Conservation (phyloP, 92 coral and sea anemone genomes). For the Montipora capitata region DNA sequence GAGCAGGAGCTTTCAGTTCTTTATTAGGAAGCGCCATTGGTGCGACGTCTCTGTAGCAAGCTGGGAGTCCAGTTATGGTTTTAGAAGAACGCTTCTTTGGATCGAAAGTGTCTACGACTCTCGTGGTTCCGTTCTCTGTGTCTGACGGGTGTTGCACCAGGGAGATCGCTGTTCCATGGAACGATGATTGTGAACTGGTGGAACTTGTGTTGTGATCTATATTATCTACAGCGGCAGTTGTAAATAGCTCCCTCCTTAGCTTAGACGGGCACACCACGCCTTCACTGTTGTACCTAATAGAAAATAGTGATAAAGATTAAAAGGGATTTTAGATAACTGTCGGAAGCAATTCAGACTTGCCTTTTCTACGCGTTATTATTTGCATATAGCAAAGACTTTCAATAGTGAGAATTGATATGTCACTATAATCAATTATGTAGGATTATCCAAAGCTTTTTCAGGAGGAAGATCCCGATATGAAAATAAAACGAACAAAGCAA, state of each 20-base stretch:
- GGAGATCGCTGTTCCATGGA: conserved; percentile 83
- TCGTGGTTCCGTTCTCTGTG: conserved; percentile 46
- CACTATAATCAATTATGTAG: conserved; percentile 22
- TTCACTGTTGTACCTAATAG: conserved; percentile 62
- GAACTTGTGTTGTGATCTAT: conserved; percentile 84
- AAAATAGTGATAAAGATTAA: conserved; percentile 35
- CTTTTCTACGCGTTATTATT: conserved; percentile 28
- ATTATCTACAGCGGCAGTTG: conserved; percentile 81
- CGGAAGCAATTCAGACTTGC: conserved; percentile 35
- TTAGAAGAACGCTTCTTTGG: conserved; percentile 47
- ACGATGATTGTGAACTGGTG: conserved; percentile 73
- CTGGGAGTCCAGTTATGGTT: conserved; percentile 60
- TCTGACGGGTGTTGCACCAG: conserved; percentile 75
- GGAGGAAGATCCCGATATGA: conserved; percentile 27
- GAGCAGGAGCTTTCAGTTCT: conserved; percentile 51
- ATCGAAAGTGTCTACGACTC: conserved; percentile 58
- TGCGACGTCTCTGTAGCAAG: conserved; percentile 60
- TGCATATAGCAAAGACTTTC: conserved; percentile 32
- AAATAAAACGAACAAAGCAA: conserved; percentile 25
- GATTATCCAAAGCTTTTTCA: conserved; percentile 13
- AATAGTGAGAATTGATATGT: conserved; percentile 8
- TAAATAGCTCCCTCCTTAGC: conserved; percentile 70
- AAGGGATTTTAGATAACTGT: conserved; percentile 33
- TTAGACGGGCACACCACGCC: conserved; percentile 74
- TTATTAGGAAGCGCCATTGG: conserved; percentile 50